Evolutionary conservation across 2,113 vertebrate species (phyloP), one percentile per base, ranked within the genome.

Genomic region (Cyprinodon variegatus): DNA sequence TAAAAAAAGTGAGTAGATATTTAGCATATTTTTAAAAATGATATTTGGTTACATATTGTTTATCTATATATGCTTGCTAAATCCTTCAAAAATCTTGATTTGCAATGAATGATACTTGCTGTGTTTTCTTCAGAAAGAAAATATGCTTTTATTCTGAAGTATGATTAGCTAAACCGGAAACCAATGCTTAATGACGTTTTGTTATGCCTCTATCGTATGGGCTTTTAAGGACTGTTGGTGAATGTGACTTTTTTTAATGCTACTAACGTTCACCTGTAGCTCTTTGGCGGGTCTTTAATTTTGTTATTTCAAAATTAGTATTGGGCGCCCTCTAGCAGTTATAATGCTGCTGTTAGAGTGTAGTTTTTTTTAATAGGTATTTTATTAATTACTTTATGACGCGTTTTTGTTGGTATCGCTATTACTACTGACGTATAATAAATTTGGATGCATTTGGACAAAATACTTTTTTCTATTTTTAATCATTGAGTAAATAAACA

Each of bases 91-190:
- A 10, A 57, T n/a, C 9, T 4, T 57, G 2, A 57, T 29, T 29
- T 29, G 29, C 29, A 8, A 8, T 3, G 1, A 57, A 57, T n/a
- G 17, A n/a, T 14, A 8, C 20, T 20, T 57, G 50, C 3, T n/a
- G 1, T 9, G 50, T 20, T 57, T 57, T 57, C 11, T 45, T 41
- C 9, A 2, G 17, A 2, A 57, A 57, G 7, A 7, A 14, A 9
- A 39, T 20, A n/a, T 29, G 3, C 11, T 57, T 81, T 84, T 88
- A 78, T 84, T 80, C 3, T 86, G 83, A 86, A 86, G 70, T 4
- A 38, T 4, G 36, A 0, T 39, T 9, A 0, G 3, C n/a, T 4
- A 40, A 67, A 61, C 41, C 60, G 53, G 74, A 85, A 68, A 38
- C 7, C 4, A 1, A 29, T 0, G 1, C 37, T 5, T 29, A 1